Percentiles rank a stretch among this genome's conserved stretches.
Evolutionary conservation across 2,888 invertebrate species (phyloP).

Genomic region (Tricholauxania praeusta): DNA sequence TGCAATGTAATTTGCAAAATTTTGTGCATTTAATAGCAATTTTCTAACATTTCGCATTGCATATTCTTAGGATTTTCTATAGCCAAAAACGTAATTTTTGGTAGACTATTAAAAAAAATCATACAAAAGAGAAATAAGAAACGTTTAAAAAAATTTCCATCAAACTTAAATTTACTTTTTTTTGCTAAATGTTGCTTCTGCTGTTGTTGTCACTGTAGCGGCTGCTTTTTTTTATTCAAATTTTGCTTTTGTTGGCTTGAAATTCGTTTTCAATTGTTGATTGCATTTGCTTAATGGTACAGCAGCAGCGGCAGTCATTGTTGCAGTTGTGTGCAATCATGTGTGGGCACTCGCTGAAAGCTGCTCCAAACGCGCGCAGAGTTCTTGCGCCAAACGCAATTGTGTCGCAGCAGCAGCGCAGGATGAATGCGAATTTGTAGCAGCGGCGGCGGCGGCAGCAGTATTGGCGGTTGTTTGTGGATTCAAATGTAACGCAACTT

Average conservation of each 20-base stretch:
- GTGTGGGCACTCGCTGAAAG: slow-evolving; percentile 68
- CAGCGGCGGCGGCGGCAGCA: slow-evolving; percentile 51
- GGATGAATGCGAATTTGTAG: slow-evolving; percentile 53
- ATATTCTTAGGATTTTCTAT: too few species aligned
- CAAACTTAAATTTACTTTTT: too few species aligned
- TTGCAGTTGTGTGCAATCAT: slow-evolving; percentile 34
- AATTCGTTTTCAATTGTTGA: slow-evolving; percentile 28
- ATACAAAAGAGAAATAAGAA: too few species aligned
- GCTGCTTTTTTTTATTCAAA: slow-evolving; percentile 6
- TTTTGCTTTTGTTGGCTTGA: slow-evolving; percentile 35
- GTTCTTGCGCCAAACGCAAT: slow-evolving; percentile 69
- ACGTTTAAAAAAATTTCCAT: too few species aligned
- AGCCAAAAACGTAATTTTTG: too few species aligned
- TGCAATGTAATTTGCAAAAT: too few species aligned
- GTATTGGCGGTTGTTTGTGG: slow-evolving; percentile 44
- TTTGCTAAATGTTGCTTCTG: neutral
- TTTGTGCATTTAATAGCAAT: too few species aligned
- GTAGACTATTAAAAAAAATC: too few species aligned
- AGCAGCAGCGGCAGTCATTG: neutral
- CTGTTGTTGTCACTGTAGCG: slow-evolving; percentile 21
- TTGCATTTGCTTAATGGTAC: slow-evolving; percentile 1
- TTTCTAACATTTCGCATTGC: too few species aligned
- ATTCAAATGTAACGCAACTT: slow-evolving; percentile 57
- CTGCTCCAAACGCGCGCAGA: slow-evolving; percentile 71
- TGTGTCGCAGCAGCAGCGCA: slow-evolving; percentile 63